Evolutionary conservation across 2,113 vertebrate species (phyloP).

Genomic region (Emydocephalus ijimae): DNA sequence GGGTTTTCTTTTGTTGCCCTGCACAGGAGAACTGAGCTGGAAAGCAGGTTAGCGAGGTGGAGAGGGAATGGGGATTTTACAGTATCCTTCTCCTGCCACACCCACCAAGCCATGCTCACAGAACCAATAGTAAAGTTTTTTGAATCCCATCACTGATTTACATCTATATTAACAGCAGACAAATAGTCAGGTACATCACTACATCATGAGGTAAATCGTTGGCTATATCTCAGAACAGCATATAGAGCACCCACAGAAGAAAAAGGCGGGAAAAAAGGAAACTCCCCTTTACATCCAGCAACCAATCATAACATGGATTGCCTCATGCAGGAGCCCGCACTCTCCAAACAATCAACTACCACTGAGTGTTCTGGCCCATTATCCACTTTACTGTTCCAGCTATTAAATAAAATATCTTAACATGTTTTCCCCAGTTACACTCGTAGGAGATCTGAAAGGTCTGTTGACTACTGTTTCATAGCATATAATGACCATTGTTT

Average conservation of each 20-base stretch:
- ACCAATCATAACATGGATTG: neutral
- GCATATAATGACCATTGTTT: neutral
- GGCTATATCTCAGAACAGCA: neutral
- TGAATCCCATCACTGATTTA: neutral
- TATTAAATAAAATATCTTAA: neutral
- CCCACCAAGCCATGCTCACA: too few species aligned
- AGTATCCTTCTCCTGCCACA: too few species aligned
- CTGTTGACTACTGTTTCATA: neutral
- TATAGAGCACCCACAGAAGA: neutral
- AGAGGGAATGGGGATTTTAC: too few species aligned
- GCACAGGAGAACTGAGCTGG: too few species aligned
- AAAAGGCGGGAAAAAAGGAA: neutral
- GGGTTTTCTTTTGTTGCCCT: too few species aligned
- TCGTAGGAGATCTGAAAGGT: neutral
- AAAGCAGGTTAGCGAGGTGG: too few species aligned
- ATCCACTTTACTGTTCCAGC: neutral
- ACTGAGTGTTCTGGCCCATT: neutral
- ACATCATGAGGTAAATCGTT: neutral
- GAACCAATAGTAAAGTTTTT: too few species aligned
- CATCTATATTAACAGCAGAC: neutral
- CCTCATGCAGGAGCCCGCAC: neutral
- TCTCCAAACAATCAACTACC: neutral
- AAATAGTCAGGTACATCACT: neutral
- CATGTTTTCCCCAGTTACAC: neutral
- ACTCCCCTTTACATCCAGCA: neutral